Percentiles rank a stretch among this genome's conserved stretches.
phyloP scores from a whole-genome alignment of 2,888 invertebrate genomes.

The Andrena trimmerana region DNA sequence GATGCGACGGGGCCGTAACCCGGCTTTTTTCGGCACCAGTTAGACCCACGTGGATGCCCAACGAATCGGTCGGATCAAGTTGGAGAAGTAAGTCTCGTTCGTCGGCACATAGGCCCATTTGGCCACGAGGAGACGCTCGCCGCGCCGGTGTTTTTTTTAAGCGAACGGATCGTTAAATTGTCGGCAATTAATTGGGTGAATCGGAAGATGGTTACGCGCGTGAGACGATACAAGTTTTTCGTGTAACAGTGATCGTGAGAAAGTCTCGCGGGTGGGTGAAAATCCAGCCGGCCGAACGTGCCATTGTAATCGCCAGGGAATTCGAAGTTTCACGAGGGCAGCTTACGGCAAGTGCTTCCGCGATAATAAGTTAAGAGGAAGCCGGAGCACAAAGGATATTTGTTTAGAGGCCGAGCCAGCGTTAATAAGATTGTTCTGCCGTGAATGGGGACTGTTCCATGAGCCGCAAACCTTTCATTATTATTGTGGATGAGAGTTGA shows the following conservation, averaged over 20 bases:
- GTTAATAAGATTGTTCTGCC: constrained; percentile 42
- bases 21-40: constrained; percentile 32
- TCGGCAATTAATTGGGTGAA: neutral
- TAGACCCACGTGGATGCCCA: constrained; percentile 49
- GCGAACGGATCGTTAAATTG: neutral
- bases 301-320: neutral
- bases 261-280: constrained; percentile 2
- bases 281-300: neutral
- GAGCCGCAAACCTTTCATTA: constrained; percentile 37
- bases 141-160: neutral
- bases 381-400: neutral
- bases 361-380: neutral
- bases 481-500: constrained; percentile 24
- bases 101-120: neutral
- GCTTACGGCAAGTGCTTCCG: constrained; percentile 13
- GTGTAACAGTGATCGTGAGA: constrained; percentile 25
- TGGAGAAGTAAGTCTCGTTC: constrained; percentile 27
- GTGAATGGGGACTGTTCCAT: constrained; percentile 46
- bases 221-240: neutral
- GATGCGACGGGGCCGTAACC: constrained; percentile 13
- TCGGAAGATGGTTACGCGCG: neutral
- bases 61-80: neutral
- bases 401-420: neutral
- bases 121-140: neutral
- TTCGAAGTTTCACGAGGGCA: neutral